Evolutionary conservation across 1,140 invertebrate species (phyloP), one percentile per base, ranked within the genome.

Genomic region (Antheraea pernyi): DNA sequence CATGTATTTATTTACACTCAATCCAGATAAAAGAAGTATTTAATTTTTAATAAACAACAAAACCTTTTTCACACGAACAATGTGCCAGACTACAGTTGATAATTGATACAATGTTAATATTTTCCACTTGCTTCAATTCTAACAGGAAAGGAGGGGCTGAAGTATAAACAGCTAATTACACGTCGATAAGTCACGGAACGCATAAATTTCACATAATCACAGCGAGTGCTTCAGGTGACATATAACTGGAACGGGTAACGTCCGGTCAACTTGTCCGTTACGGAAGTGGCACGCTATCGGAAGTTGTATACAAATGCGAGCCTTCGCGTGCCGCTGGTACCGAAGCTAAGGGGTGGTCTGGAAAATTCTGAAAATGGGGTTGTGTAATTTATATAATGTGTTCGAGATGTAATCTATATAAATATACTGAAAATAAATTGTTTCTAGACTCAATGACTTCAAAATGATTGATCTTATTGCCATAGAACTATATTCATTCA

Each of bases 271-370:
- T 79, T 79, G 82, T 76, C 83, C 79, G 78, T 76, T 79, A 79
- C 88, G 88, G 88, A 89, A 84, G 80, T 78, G 76, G 79, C 73
- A 70, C 75, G 79, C 78, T 73, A 78, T 82, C 85, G 89, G 89
- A 91, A 88, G 87, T 88, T 87, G 89, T 88, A 88, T 89, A 91
- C 89, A 91, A 89, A 89, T 85, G 87, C 77, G 83, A 88, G 85
- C 81, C 85, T 88, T 91, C 80, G 87, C 89, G 89, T 89, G 86
- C 74, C 62, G 71, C 36, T 19, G 19, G 61, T 70, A 74, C 48
- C 19, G 67, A 63, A 61, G 64, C 65, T 59, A 69, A 64, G 61
- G 69, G 60, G 58, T 64, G 22, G n/a, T 53, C 16, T 16, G 10
- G 46, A 53, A 53, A 65, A 65, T 60, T 36, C 19, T 61, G 19